Evolutionary conservation across 2,113 vertebrate species (phyloP).

Genomic region (Gallinago media): DNA sequence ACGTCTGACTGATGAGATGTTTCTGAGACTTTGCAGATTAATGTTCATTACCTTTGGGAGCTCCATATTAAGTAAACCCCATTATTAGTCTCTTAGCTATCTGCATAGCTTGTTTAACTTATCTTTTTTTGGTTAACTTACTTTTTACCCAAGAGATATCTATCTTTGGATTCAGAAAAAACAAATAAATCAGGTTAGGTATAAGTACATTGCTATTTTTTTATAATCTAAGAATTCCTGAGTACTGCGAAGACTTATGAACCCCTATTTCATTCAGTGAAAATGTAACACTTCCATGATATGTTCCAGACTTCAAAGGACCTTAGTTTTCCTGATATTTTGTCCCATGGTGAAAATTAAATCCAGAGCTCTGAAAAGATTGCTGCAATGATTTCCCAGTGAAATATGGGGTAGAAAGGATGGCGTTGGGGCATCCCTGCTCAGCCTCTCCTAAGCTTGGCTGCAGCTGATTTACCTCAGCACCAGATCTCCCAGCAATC

Average conservation of each 20-base stretch:
- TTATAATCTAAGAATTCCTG: not conserved
- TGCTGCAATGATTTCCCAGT: not conserved
- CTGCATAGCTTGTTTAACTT: not conserved
- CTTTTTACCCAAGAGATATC: not conserved
- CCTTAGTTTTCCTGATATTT: not conserved
- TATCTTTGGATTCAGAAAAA: not conserved
- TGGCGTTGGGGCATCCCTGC: too few species aligned
- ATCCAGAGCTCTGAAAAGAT: not conserved
- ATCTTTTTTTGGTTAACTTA: not conserved
- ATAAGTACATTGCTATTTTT: not conserved
- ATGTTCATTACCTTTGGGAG: not conserved
- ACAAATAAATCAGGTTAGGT: not conserved
- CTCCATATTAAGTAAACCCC: not conserved
- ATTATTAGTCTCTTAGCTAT: not conserved
- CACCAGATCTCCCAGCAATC: too few species aligned
- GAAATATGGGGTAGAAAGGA: not conserved
- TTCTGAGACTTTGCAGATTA: not conserved
- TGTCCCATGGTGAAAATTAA: conserved; percentile 10
- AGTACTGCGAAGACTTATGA: not conserved
- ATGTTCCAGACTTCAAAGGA: not conserved
- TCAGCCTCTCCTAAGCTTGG: too few species aligned
- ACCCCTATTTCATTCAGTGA: not conserved
- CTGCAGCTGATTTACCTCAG: too few species aligned
- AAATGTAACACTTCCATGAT: not conserved
- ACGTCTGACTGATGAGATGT: not conserved